Base-by-base conservation (phyloP, 2,797 vertebrate genomes). In the Lagodon rhomboides region DNA sequence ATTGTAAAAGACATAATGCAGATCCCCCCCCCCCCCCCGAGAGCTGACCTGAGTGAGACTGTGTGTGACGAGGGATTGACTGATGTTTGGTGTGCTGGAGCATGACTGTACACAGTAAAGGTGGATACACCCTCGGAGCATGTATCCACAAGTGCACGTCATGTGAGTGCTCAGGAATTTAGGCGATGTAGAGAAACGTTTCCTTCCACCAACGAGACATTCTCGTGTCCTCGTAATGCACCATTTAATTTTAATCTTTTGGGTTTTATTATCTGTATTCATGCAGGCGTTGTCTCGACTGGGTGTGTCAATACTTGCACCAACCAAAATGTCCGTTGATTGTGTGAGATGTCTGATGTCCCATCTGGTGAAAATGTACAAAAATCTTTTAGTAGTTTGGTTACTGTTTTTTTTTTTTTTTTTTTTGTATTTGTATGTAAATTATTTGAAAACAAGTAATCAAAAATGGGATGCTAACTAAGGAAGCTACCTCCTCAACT, bases 401-500 rank as follows among this genome's bases (percentile, higher is more conserved):
- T 34, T 34, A 8, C 34, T 34, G 34, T 34, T 44, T 44, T 44
- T 44, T 44, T 44, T 44, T 12, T 80, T 89, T 4, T 85, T 72
- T 30, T 55, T 56, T 71, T 83, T 80, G 63, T 79, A 46, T 87
- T 71, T 91, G 43, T 86, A 46, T 94, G 94, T 98, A 97, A 99
- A 97, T 98, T 98, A 97, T 98, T 98, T 96, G 83, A 93, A 81
- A 91, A 88, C 56, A 68, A 75, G 84, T 89, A 93, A 94, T 94
- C 87, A 91, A 93, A 83, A 96, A 96, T 96, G 96, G 96, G 96
- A 97, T 97, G 96, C 93, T 92, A 94, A 97, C 95, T 95, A 96
- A 96, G 96, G 97, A 98, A 98, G 97, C 98, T 99, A 99, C 98
- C 98, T 99, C 98, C 96, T 97, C 91, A 94, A 95, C 92, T 95